Evolutionary conservation across 2,888 invertebrate genomes (phyloP).

Genomic region (Dryobotodes eremita): DNA sequence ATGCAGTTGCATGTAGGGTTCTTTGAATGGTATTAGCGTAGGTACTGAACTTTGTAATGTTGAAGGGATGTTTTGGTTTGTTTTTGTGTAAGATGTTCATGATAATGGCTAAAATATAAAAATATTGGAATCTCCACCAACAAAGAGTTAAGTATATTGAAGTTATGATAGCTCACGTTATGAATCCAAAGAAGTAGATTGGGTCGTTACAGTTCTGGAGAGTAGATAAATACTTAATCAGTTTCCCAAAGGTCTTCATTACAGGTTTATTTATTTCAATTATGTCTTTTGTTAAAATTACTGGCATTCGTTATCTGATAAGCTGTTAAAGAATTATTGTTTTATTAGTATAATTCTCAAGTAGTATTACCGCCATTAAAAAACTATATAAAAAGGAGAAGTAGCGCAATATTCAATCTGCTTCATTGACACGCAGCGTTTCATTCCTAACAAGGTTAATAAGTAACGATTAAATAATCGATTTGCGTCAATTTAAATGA

Average conservation of each 20-base stretch:
- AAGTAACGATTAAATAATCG: constrained; percentile 59
- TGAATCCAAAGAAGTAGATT: not conserved
- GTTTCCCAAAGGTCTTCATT: not conserved
- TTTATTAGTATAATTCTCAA: not conserved
- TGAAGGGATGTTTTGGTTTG: not conserved
- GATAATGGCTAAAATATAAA: not conserved
- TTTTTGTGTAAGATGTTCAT: not conserved
- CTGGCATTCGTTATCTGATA: not conserved
- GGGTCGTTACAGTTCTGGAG: not conserved
- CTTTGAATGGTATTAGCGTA: not conserved
- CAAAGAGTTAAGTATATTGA: not conserved
- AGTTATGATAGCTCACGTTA: not conserved
- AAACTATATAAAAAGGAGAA: not conserved
- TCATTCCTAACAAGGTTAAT: constrained; percentile 50
- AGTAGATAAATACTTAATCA: not conserved
- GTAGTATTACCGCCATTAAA: not conserved
- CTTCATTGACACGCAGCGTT: constrained; percentile 14
- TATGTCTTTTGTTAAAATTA: no score
- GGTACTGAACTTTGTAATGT: not conserved
- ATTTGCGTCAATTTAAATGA: constrained; percentile 73
- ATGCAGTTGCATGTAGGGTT: constrained; percentile 49
- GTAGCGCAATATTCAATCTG: not conserved
- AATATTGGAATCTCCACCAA: not conserved
- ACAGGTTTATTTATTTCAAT: not conserved
- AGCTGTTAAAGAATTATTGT: no score